Base-by-base conservation (phyloP, 92 coral and sea anemone genomes). In the Phenganax subtilis region DNA sequence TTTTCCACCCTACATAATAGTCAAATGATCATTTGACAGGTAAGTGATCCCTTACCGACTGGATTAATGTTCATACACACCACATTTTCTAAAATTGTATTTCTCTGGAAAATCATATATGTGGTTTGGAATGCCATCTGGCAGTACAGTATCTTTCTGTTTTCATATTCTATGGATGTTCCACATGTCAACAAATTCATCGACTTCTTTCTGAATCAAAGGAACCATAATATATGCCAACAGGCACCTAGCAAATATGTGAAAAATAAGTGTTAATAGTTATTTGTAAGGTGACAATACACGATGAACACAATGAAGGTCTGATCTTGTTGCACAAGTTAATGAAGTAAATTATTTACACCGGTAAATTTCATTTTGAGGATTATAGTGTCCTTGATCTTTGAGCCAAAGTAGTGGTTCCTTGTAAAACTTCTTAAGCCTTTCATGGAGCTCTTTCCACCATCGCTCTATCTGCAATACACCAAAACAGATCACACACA, bases 1-100 rank as follows among this genome's bases (percentile, higher is more conserved):
- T 51, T 75, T 75, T 55, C 70, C 30, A 77, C 11, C 81, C 81
- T 31, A 64, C 47, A 75, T 20, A 20, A 20, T 20, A 20, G 25
- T 20, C 25, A 20, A 20, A 20, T 20, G 25, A 20, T 20, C 25
- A 20, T 20, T 20, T 20, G 25, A 0, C 25, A 20, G 0, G 25
- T 20, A 20, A 20, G 25, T 20, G 25, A 20, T 20, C 25, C 25
- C 25, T 20, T 20, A 20, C 25, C 25, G 25, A 20, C 25, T 20
- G 25, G 25, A 20, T 20, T 20, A 20, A 20, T 20, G 25, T 20
- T 20, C 25, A 20, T 70, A 44, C 55, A 44, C 44, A 70, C 55
- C 75, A 30, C 75, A 29, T n/a, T 70, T 70, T 70, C 56, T 70
- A 70, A 52, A 9, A 31, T 52, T 54, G 44, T 70, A 70, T 12